A percentile compares a stretch with the other conserved stretches of the same genome.
Conservation (phyloP, 1,140 invertebrate species). For the Rhizoglyphus robini region DNA sequence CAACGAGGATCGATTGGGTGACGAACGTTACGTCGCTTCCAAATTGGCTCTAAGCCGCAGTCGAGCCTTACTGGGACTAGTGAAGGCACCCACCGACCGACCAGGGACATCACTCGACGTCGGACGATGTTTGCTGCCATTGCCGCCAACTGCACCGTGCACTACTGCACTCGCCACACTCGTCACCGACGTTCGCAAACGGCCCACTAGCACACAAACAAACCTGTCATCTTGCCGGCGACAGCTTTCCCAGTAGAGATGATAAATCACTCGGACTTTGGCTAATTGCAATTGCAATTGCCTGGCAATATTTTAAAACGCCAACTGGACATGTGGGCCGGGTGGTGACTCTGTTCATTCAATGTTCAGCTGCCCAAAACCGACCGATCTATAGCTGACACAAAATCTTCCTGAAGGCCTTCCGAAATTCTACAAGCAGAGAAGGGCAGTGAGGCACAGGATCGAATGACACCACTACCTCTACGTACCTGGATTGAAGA, state of each 20-base stretch:
- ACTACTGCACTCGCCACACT: too few species aligned
- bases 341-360: too few species aligned
- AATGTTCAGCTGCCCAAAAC: too few species aligned
- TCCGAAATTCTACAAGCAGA: constrained; percentile 65
- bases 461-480: neutral
- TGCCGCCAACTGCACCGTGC: too few species aligned
- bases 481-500: constrained; percentile 79
- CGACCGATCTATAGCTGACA: neutral
- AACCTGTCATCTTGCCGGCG: neutral
- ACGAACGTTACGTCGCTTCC: neutral
- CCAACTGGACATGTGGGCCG: too few species aligned
- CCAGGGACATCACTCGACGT: too few species aligned
- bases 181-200: neutral
- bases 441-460: neutral
- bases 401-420: constrained; percentile 86
- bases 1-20: neutral
- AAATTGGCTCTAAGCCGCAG: neutral
- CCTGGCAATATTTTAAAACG: neutral
- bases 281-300: neutral
- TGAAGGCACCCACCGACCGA: too few species aligned
- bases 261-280: constrained; percentile 2
- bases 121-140: too few species aligned
- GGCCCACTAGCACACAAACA: neutral
- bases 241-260: neutral
- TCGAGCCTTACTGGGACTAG: too few species aligned